A percentile compares a stretch with the other conserved stretches of the same genome.
These are phyloP conservation scores for Heliconius eleuchia DNA, from an alignment of 1,140 invertebrate genomes.

Conservation along the genomic window DNA sequence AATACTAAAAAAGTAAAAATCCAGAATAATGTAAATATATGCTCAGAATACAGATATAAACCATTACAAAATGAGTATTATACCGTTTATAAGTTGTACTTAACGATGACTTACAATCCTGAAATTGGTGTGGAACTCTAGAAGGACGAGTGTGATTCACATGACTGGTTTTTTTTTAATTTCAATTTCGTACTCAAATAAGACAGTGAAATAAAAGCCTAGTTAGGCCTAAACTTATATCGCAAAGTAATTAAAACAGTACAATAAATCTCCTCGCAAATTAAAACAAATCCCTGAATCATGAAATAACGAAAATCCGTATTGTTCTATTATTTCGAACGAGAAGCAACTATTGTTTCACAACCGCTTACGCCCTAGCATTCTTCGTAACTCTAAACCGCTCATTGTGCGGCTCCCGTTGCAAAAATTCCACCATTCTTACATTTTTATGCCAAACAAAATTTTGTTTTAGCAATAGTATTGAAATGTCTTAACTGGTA, in stretches of 20 bases:
- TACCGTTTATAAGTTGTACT: too few relatives aligned
- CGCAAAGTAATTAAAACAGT: constrained; percentile 20
- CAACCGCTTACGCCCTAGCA: constrained; percentile 35
- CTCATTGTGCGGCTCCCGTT: constrained; percentile 44
- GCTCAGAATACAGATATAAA: too few relatives aligned
- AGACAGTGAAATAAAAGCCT: background rate
- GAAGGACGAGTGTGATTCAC: too few relatives aligned
- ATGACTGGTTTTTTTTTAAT: background rate
- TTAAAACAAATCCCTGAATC: constrained; percentile 17
- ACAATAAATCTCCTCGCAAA: background rate
- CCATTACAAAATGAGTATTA: too few relatives aligned
- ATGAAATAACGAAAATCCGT: constrained; percentile 12
- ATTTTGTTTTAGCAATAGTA: constrained; percentile 15
- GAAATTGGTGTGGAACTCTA: too few relatives aligned
- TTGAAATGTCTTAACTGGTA: constrained; percentile 7
- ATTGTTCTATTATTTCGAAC: constrained; percentile 23
- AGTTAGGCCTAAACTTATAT: constrained; percentile 3
- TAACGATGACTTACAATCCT: too few relatives aligned
- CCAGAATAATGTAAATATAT: too few relatives aligned
- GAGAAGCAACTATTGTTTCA: constrained; percentile 34
- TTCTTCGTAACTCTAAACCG: constrained; percentile 39
- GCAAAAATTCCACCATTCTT: constrained; percentile 43
- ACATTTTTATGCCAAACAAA: constrained; percentile 41
- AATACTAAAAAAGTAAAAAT: too few relatives aligned
- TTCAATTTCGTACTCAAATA: background rate